Percentiles rank a stretch among this genome's conserved stretches.
Evolutionary conservation across 2,113 vertebrate species (phyloP).

Genomic region (Phyllopteryx taeniolatus): DNA sequence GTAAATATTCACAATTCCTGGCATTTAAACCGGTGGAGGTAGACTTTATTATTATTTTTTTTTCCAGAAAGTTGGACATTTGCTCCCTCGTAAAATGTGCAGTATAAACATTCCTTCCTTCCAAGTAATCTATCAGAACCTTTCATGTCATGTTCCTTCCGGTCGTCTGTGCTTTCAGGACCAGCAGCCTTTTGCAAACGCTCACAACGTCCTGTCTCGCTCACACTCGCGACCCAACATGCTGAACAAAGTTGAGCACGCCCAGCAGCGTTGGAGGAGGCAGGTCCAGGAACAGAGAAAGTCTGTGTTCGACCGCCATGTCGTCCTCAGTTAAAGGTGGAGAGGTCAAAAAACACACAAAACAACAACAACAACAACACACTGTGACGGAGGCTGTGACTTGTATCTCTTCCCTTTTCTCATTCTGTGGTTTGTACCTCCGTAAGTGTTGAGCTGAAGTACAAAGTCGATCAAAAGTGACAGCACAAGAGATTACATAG

Average conservation of each 20-base stretch:
- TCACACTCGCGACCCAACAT: slow-evolving; percentile 90
- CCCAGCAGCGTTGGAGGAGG: slow-evolving; percentile 95
- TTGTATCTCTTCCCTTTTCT: slow-evolving; percentile 26
- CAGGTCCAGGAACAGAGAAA: slow-evolving; percentile 98
- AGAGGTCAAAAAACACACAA: slow-evolving; percentile 9
- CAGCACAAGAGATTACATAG: slow-evolving; percentile 27
- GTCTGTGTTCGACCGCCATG: slow-evolving; percentile 95
- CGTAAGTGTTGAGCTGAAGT: slow-evolving; percentile 9
- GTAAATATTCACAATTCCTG: not conserved
- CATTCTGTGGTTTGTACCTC: slow-evolving; percentile 42
- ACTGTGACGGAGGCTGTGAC: slow-evolving; percentile 52
- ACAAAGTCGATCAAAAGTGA: slow-evolving; percentile 29
- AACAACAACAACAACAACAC: slow-evolving; percentile 8
- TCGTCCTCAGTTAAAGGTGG: slow-evolving; percentile 88
- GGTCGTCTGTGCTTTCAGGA: slow-evolving; percentile 72
- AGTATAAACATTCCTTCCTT: not conserved
- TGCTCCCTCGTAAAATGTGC: not conserved
- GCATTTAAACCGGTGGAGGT: not conserved
- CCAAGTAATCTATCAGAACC: not conserved
- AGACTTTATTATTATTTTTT: too few species aligned
- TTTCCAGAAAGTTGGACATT: not conserved
- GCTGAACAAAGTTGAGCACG: slow-evolving; percentile 95
- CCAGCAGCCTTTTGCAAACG: slow-evolving; percentile 95
- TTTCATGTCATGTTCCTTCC: not conserved
- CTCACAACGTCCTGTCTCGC: slow-evolving; percentile 89